Percentiles rank a stretch among this genome's conserved stretches.
Evolutionary conservation across 2,797 vertebrate species (phyloP).

Genomic region (Hipposideros larvatus): DNA sequence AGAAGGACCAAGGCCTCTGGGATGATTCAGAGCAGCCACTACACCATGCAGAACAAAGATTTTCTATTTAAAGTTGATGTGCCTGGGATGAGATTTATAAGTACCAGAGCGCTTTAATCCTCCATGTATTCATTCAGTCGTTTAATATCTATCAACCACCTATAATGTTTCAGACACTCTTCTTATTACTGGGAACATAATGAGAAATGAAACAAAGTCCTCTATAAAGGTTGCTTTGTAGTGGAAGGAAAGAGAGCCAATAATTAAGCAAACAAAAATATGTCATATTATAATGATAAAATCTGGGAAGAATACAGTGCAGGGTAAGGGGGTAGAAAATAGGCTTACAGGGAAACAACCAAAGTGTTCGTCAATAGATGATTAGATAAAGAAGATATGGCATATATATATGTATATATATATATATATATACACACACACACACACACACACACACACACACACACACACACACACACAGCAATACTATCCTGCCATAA

Average conservation of each 20-base stretch:
- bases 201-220: conserved; percentile 16
- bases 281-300: not conserved
- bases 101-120: conserved; percentile 14
- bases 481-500: too few species aligned
- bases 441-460: too few species aligned
- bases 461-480: too few species aligned
- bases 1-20: conserved; percentile 19
- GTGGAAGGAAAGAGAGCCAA: not conserved
- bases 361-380: too few species aligned
- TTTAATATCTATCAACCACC: conserved; percentile 41
- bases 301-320: conserved; percentile 30
- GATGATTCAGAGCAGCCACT: not conserved
- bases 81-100: conserved; percentile 47
- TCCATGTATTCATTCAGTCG: not conserved
- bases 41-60: conserved; percentile 2
- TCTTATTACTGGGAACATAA: conserved; percentile 19
- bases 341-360: not conserved
- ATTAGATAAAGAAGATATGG: too few species aligned
- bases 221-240: conserved; percentile 20
- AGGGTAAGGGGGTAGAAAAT: not conserved
- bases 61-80: conserved; percentile 65
- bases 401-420: too few species aligned
- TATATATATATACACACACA: too few species aligned
- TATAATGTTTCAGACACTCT: conserved; percentile 48
- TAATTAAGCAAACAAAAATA: conserved; percentile 27